Base-by-base conservation (phyloP, 2,113 vertebrate species). In the Spilogale gracilis region DNA sequence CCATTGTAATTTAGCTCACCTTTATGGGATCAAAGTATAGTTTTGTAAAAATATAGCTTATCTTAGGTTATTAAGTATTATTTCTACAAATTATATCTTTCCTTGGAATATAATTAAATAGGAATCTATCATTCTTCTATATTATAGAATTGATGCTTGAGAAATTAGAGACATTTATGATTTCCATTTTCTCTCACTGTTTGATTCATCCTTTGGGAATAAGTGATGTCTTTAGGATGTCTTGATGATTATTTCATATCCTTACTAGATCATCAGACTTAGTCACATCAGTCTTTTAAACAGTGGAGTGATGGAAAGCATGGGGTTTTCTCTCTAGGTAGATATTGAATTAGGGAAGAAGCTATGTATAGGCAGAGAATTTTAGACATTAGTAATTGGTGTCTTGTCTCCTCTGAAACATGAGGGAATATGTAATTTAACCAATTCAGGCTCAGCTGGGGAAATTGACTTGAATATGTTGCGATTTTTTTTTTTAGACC, bases 341-440 rank as follows among this genome's bases (percentile, higher is more conserved):
- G 27, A 9, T 78, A 67, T 30, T 93, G 48, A 65, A 89, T 93
- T 84, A 48, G 58, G 45, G 63, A 89, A 85, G 71, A 88, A 67
- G 13, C 50, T 67, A 16, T 74, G 25, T 48, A 25, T 50, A 71
- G 52, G 52, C 48, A 91, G 61, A 69, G 25, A 38, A 69, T 91
- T 79, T 56, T 80, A 56, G 85, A 88, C 56, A 91, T 71, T 83
- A 69, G 18, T 90, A 81, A 69, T 71, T 78, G 25, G 14, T 83
- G 3, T 91, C 48, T 87, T 91, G 52, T 91, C 43, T 80, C 11
- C 18, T 86, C 30, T 97, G 79, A 94, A 94, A 88, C 32, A 96
- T 0, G 9, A 65, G 54, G 56, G 60, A 63, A 69, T 91, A 83
- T 96, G 38, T 92, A 67, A n/a, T 91, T 83, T 88, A 79, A 25